Base-by-base conservation (phyloP, 2,888 invertebrate species). In the Drosophila emarginata region DNA sequence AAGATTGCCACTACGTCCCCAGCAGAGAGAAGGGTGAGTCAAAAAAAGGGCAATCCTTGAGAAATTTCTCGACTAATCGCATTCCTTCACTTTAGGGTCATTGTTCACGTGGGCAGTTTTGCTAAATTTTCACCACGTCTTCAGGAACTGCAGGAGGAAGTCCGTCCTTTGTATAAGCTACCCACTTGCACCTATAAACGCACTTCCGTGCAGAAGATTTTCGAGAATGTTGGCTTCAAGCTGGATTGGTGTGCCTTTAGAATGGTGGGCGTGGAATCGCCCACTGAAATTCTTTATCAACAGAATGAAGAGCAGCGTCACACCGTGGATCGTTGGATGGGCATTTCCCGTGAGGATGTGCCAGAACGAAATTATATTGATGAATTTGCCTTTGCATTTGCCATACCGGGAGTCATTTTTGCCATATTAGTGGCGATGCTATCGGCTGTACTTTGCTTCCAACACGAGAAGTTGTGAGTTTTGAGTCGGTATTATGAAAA, bases 201-300 rank as follows among this genome's bases (percentile, higher is more conserved):
- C 67, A 97, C 97, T 0, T 96, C 96, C 0, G 96, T 96, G 0
- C 97, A 98, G 90, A 93, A 96, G 79, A 93, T 95, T 67, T 97
- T 98, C 90, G 93, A 97, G 73, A 95, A 95, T 69, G 95, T 95
- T 7, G 95, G 95, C 0, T 95, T 97, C 83, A 94, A 95, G 36
- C 91, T 97, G 14, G 97, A 98, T 90, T 98, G 97, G 97, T 98
- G 97, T 87, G 95, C 95, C 60, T 97, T 97, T 90, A 94, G 95
- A 91, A 92, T 97, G 93, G 96, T 97, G 89, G 92, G 93, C 5
- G 79, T 88, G 6, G 91, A 91, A 32, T 86, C 91, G 7, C 89
- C 89, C 54, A 91, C 91, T 0, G 92, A 91, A 71, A 89, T 91
- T 39, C 78, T 91, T 7, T 91, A 89, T 54, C 91, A 91, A 4